phyloP scores from a whole-genome alignment of 2,113 vertebrate species.

The Pandion haliaetus region DNA sequence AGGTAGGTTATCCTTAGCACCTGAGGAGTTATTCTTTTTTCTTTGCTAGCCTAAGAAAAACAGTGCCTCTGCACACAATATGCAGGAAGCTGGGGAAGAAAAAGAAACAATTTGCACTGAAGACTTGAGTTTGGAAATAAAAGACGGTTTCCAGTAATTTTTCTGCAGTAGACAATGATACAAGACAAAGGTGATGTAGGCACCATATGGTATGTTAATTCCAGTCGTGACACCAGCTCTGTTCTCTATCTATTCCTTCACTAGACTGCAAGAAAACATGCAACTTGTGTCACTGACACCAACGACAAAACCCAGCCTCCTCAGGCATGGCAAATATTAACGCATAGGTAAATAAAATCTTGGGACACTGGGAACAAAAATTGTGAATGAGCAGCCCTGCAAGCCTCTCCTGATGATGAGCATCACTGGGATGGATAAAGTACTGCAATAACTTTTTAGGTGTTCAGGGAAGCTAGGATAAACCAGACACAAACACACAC shows the following conservation, averaged over 20 bases:
- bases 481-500: background rate
- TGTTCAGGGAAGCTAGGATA: background rate
- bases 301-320: background rate
- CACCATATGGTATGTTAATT: background rate
- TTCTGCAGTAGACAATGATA: background rate
- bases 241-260: background rate
- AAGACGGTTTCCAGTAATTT: background rate
- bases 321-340: background rate
- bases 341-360: background rate
- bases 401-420: background rate
- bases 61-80: background rate
- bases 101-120: background rate
- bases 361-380: background rate
- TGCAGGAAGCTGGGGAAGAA: background rate
- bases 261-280: background rate
- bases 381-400: background rate
- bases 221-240: background rate
- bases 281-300: background rate
- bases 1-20: background rate
- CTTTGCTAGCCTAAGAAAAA: background rate
- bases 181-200: conserved; percentile 7
- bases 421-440: background rate
- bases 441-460: background rate
- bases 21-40: background rate
- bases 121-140: background rate